phyloP scores from a whole-genome alignment of 1,140 invertebrate species.

The Dendrolimus punctatus region DNA sequence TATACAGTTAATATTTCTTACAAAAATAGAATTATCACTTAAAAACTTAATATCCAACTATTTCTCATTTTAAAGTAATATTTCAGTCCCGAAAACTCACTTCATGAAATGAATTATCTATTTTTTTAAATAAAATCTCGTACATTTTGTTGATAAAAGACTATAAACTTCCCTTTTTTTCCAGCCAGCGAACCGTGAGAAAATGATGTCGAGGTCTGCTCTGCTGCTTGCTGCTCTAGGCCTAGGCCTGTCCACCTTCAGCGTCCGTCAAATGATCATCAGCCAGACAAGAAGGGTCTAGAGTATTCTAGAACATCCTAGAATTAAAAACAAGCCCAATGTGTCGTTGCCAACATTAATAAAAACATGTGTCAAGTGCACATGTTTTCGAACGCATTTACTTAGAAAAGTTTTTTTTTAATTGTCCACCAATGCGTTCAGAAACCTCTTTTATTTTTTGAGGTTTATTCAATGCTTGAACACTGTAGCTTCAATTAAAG shows the following conservation, averaged over 20 bases:
- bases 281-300: constrained; percentile 49
- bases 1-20: no score
- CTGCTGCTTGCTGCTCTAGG: constrained; percentile 72
- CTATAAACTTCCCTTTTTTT: constrained; percentile 24
- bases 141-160: no score
- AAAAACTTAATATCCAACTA: no score
- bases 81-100: no score
- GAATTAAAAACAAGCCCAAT: constrained; percentile 2
- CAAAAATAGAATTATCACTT: no score
- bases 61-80: no score
- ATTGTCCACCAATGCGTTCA: constrained; percentile 2
- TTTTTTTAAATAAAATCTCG: no score
- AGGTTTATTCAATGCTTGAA: not conserved
- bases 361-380: constrained; percentile 2
- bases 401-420: not conserved
- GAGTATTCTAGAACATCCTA: constrained; percentile 7
- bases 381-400: constrained; percentile 5
- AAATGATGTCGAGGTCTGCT: constrained; percentile 72
- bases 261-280: constrained; percentile 74
- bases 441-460: constrained; percentile 1
- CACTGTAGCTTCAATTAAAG: not conserved
- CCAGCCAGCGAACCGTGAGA: constrained; percentile 69
- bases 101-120: no score
- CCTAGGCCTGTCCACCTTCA: constrained; percentile 74
- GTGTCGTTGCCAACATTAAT: constrained; percentile 1